Percentiles rank a stretch among this genome's conserved stretches.
phyloP scores from a whole-genome alignment of 2,797 vertebrate genomes.

The Phataginus tricuspis region DNA sequence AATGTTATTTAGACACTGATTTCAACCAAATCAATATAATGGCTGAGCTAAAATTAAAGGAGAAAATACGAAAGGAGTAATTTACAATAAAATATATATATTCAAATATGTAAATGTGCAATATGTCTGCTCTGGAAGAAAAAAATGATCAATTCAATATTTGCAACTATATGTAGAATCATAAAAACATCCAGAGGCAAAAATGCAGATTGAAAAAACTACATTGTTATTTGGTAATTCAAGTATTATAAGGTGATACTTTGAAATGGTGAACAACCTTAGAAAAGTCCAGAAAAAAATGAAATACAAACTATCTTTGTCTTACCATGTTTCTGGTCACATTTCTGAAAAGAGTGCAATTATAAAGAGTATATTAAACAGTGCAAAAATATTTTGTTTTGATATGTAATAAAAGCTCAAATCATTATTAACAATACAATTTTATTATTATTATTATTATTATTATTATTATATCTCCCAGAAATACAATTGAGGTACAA shows the following conservation, averaged over 20 bases:
- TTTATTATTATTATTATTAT: background rate
- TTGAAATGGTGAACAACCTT: background rate
- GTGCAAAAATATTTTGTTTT: background rate
- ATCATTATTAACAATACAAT: background rate
- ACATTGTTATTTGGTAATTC: background rate
- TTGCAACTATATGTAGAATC: background rate
- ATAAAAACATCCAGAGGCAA: background rate
- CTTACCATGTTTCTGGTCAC: background rate
- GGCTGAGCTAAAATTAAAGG: background rate
- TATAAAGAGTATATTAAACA: background rate
- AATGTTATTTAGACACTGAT: conserved; percentile 32
- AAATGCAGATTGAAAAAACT: background rate
- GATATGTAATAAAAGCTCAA: background rate
- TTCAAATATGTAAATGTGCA: background rate
- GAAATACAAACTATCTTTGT: background rate
- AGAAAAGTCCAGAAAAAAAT: background rate
- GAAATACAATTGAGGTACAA: background rate
- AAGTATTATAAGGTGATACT: background rate
- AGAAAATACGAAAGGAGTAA: background rate
- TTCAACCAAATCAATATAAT: conserved; percentile 44
- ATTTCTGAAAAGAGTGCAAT: background rate
- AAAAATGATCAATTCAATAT: background rate
- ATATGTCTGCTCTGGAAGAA: background rate
- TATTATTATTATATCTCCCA: background rate
- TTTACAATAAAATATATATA: conserved; percentile 22